Base-by-base conservation (phyloP, 2,113 vertebrate species). In the Oplegnathus fasciatus region DNA sequence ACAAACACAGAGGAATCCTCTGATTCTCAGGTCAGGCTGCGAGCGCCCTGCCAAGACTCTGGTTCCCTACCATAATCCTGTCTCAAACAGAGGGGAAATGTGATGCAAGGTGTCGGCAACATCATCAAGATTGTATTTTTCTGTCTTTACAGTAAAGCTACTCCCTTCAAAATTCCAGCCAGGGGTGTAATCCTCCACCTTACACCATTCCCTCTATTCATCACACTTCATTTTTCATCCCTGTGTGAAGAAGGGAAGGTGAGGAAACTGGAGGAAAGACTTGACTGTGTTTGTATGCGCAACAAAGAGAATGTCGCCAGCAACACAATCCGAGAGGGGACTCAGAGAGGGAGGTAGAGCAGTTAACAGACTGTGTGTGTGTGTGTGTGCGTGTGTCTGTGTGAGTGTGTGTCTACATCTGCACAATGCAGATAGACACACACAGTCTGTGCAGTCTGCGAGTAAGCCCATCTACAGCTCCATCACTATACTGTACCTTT, bases 31-130 rank as follows among this genome's bases (percentile, higher is more conserved):
- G 93, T 92, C 91, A 93, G 92, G 76, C 87, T 88, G 76, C 28
- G 8, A 85, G 85, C 78, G 1, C 86, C 83, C 70, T 91, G 91
- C 89, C 88, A 88, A 92, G 76, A 82, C 79, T 89, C 48, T 76
- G 79, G 71, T 92, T 93, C 86, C 78, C 85, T 65, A 57, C 78
- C 67, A 80, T 93, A 94, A 93, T 93, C 89, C 90, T 58, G 64
- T 90, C 89, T 92, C 89, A 84, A 88, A 89, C 87, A 78, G 82
- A 81, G 87, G 75, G 83, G 85, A 84, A 90, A 94, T 77, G 87
- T 94, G 94, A 95, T 93, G 94, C 93, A 95, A 95, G 89, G 80
- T 90, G 87, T 90, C 88, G 34, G 94, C 92, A 95, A 95, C 91
- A 91, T 74, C 83, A 90, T 92, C 87, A 90, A 93, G 88, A 92